A percentile compares a stretch with the other conserved stretches of the same genome.
Evolutionary conservation across 2,113 vertebrate species (phyloP).

Genomic region (Macrotis lagotis): DNA sequence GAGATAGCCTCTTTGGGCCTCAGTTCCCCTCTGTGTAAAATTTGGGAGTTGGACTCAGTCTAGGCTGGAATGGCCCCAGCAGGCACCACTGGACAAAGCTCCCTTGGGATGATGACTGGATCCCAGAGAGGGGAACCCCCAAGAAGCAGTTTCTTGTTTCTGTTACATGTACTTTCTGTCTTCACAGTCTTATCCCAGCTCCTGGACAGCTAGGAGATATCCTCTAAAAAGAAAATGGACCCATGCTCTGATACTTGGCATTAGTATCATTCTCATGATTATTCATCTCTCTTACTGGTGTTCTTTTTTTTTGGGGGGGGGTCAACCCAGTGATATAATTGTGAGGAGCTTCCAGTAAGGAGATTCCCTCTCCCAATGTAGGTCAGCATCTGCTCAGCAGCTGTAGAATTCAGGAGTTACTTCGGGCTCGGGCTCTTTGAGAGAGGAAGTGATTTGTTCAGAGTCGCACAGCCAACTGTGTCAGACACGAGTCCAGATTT

Average conservation of each 20-base stretch:
- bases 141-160: neutral
- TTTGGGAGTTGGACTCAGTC: neutral
- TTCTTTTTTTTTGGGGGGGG: too few relatives aligned
- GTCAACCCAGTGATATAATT: too few relatives aligned
- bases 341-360: neutral
- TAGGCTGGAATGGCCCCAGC: neutral
- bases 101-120: neutral
- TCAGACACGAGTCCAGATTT: neutral
- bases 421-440: too few relatives aligned
- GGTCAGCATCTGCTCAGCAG: neutral
- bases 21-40: neutral
- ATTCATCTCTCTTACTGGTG: neutral
- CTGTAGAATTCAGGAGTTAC: neutral
- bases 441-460: too few relatives aligned
- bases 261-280: neutral
- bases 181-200: neutral
- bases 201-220: neutral
- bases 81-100: neutral
- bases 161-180: neutral
- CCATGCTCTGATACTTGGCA: neutral
- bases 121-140: neutral
- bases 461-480: too few relatives aligned
- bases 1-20: neutral
- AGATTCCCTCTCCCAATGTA: neutral
- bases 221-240: neutral